Evolutionary conservation across 2,888 invertebrate genomes (phyloP), one percentile per base, ranked within the genome.

Genomic region (Cephus runcator): DNA sequence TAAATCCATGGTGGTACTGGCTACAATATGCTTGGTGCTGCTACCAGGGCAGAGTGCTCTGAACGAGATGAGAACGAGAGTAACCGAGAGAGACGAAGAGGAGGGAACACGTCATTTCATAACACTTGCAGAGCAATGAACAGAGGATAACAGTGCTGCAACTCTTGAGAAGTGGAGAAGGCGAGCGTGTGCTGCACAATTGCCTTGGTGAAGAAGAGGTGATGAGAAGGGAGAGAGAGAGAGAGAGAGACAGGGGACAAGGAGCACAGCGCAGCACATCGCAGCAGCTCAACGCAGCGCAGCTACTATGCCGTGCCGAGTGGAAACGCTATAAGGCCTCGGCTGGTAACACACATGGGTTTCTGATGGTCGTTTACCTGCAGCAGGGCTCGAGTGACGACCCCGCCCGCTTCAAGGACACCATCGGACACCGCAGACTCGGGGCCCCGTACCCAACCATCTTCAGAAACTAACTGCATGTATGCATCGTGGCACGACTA

Each of bases 341-440:
- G 83, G 82, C 82, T 84, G 85, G 82, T 85, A 85, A 85, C 87
- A 87, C 86, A 87, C 87, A 87, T 85, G 86, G 85, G 83, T 87
- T 82, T 85, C 87, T 86, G 86, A 88, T 91, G 91, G 91, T 91
- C 91, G 90, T 91, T 91, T 91, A 91, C 91, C 91, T 83, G 88
- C 81, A 83, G 83, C 86, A 85, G 85, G 85, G 87, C 87, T 87
- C 89, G 90, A 88, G 88, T 91, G 90, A 91, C 91, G 91, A 91
- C 90, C 91, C 91, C 89, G 90, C 90, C 90, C 88, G 89, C 85
- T 88, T 89, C 91, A 91, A 91, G 91, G 91, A 88, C 91, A 90
- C 88, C 86, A 85, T 83, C 85, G 86, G 87, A 87, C 86, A 88
- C 88, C 86, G 84, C 86, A 85, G 85, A 86, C 84, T 85, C 85